Base-by-base conservation (phyloP, 2,113 vertebrate genomes). In the Sterna hirundo region DNA sequence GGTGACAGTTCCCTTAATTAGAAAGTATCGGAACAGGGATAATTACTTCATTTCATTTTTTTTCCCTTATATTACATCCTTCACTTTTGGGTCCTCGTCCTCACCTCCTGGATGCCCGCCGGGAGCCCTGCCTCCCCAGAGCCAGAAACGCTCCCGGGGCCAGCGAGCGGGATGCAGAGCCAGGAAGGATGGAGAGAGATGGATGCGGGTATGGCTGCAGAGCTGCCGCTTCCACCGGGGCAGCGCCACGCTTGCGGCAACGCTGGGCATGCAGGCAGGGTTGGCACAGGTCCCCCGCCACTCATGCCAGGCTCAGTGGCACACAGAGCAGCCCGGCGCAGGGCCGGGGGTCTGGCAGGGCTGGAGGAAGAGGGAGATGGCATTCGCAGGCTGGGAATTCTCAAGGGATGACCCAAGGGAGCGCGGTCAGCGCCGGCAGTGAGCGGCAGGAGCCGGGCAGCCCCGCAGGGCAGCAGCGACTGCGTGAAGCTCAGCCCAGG, bases 1-100 rank as follows among this genome's bases (percentile, higher is more conserved):
- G 94, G 77, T 90, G 94, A 95, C 95, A 89, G 77, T 81, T 95
- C 85, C 80, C 62, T 94, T 97, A 95, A 97, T 97, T 96, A 95
- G 81, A 93, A 96, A 61, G 83, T 84, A 95, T 76, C 42, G 1
- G 94, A 93, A 93, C 94, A 72, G 65, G 60, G 87, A 94, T 92
- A 95, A 96, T 95, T 90, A 83, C 90, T 95, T 94, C 69, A 86
- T 91, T 75, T 83, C 68, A 34, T 54, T 86, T 78, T 76, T 76
- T 62, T 80, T 23, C 40, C 36, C 40, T n/a, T 57, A 0, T 72
- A 60, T 82, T 78, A 40, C n/a, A 74, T 87, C 62, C 52, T 85
- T 85, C 70, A 12, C 46, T 90, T 90, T 79, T 29, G 66, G 57
- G 70, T 46, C 42, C 52, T 58, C 40, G 18, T 65, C 34, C 83